phyloP scores from a whole-genome alignment of 2,113 vertebrate species.

The Condylura cristata region DNA sequence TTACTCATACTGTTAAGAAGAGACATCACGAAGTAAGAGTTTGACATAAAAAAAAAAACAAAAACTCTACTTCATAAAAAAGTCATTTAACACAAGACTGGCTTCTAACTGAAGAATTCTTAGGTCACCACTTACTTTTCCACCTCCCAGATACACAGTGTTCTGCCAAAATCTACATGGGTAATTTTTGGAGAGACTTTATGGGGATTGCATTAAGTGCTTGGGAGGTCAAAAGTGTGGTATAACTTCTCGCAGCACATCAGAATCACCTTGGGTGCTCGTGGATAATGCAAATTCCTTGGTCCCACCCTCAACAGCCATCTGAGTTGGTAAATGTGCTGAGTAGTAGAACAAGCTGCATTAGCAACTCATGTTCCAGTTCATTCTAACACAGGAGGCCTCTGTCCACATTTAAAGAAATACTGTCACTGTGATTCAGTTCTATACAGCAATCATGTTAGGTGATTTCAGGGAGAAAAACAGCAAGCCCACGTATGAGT shows the following conservation, averaged over 20 bases:
- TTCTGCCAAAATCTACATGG: not conserved
- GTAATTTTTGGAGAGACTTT: slow-evolving; percentile 2
- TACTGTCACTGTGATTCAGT: not conserved
- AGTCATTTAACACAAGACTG: not conserved
- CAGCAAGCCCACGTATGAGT: not conserved
- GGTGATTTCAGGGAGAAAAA: not conserved
- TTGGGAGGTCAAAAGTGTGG: not conserved
- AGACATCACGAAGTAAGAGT: not conserved
- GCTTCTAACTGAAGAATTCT: not conserved
- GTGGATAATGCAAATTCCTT: not conserved
- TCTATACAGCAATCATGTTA: not conserved
- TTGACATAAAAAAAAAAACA: slow-evolving; percentile 26
- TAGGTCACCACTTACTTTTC: not conserved
- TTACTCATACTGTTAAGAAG: slow-evolving; percentile 16
- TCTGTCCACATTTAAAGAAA: not conserved
- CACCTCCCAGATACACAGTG: not conserved
- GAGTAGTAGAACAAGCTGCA: not conserved
- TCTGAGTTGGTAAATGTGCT: not conserved
- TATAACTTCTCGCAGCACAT: not conserved
- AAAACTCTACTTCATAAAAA: not conserved
- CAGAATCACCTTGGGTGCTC: not conserved
- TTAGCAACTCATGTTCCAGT: not conserved
- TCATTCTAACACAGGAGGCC: not conserved
- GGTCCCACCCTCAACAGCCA: not conserved
- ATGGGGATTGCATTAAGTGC: not conserved